Evolutionary conservation across 2,113 vertebrate species (phyloP).

Genomic region (Nettapus auritus): DNA sequence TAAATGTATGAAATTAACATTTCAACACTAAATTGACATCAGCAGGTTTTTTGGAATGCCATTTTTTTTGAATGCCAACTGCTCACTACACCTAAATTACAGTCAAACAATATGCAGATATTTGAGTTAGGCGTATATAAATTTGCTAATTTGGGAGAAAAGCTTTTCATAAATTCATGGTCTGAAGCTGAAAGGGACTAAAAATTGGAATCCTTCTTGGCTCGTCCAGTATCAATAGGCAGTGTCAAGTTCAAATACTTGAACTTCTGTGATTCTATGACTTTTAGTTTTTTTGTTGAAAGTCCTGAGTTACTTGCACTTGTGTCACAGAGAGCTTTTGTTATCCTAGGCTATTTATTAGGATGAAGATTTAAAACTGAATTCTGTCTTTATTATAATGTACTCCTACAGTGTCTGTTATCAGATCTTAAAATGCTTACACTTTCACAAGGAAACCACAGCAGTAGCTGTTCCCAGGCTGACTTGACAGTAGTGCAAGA

Average conservation of each 20-base stretch:
- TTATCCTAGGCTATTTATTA: neutral
- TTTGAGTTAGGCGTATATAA: neutral
- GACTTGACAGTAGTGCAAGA: conserved; percentile 16
- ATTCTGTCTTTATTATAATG: conserved; percentile 18
- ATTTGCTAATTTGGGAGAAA: neutral
- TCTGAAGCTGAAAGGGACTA: neutral
- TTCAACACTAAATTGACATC: neutral
- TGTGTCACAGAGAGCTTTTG: neutral
- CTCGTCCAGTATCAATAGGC: neutral
- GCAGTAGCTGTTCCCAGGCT: conserved; percentile 57
- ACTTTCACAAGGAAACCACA: conserved; percentile 61
- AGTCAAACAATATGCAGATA: neutral
- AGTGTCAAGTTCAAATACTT: neutral
- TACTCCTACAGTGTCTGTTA: conserved; percentile 38
- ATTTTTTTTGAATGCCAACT: neutral
- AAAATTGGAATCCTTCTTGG: neutral
- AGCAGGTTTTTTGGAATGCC: neutral
- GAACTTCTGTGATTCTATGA: neutral
- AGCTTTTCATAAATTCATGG: neutral
- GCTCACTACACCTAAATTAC: neutral
- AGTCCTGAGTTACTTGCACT: neutral
- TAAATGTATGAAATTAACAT: neutral
- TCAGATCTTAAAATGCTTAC: conserved; percentile 49
- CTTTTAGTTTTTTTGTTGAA: neutral
- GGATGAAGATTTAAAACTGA: neutral